A percentile compares a stretch with the other conserved stretches of the same genome.
phyloP scores from a whole-genome alignment of 2,888 invertebrate species.

The Atrina japonica region DNA sequence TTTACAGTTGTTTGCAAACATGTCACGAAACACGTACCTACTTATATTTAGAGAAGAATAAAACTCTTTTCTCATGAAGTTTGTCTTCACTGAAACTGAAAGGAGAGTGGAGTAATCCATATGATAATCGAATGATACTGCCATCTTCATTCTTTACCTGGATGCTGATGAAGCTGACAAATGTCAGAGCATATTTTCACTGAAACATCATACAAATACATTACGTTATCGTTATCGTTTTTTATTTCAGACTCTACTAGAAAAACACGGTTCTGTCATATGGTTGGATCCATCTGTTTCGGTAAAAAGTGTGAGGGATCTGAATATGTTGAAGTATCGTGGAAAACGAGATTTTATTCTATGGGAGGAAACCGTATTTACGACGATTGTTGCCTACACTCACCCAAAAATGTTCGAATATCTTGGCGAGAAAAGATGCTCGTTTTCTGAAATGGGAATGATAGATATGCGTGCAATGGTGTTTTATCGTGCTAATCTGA shows the following conservation, averaged over 20 bases:
- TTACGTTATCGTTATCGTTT: too few relatives aligned
- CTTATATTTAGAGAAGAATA: too few relatives aligned
- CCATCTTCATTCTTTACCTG: too few relatives aligned
- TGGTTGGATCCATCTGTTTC: conserved; percentile 64
- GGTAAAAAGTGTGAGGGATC: conserved; percentile 56
- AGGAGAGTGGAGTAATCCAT: too few relatives aligned
- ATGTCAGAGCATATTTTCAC: too few relatives aligned
- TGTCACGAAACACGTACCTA: too few relatives aligned
- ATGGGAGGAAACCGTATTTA: conserved; percentile 58
- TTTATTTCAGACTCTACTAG: conserved; percentile 56
- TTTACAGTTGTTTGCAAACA: too few relatives aligned
- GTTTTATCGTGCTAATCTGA: conserved; percentile 63
- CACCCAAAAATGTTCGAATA: conserved; percentile 63
- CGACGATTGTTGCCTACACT: conserved; percentile 61
- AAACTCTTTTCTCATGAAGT: too few relatives aligned
- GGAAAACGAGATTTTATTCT: conserved; percentile 62
- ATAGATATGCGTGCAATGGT: conserved; percentile 63
- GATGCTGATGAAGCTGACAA: too few relatives aligned
- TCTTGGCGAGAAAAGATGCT: conserved; percentile 64
- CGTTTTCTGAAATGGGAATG: conserved; percentile 60
- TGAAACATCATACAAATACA: too few relatives aligned
- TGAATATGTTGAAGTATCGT: conserved; percentile 61
- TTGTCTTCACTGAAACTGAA: too few relatives aligned
- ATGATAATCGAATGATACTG: too few relatives aligned
- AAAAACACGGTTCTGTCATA: conserved; percentile 67